Evolutionary conservation across 1,140 invertebrate genomes (phyloP), one percentile per base, ranked within the genome.

Genomic region (Psilanteris sp.): DNA sequence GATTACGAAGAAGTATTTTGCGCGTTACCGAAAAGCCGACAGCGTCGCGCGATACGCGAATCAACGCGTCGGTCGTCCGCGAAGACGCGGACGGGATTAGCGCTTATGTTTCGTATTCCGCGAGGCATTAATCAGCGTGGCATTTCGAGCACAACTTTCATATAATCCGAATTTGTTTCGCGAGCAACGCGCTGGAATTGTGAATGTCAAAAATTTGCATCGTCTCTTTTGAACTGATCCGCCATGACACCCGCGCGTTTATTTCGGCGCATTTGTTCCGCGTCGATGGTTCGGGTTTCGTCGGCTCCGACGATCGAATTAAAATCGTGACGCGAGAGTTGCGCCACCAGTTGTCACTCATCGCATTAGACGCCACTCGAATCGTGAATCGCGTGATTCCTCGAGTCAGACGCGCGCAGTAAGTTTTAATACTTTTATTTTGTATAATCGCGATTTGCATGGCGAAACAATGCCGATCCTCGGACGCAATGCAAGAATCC

Each of bases 131-230:
- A 66, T 52, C 61, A 52, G 46, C 6, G 44, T 64, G 44, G 44
- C 61, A 44, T 54, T 52, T 66, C 37, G 29, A 46, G 48, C 39
- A 34, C 52, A 54, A 66, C 48, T 54, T 66, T 54, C 61, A 15
- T 55, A 55, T 41, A 39, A 67, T 67, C 55, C 62, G 29, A 67
- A 67, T 37, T 37, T 46, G 46, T 67, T 67, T 67, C 50, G 62
- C 50, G 31, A 29, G 57, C 32, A 16, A 3, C 31, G 14, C 32
- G 44, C 14, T 7, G 22, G 64, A 68, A 68, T 68, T 46, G 55
- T 48, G 39, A 68, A 68, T 48, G 50, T 48, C 50, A 68, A 29
- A 48, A 68, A 68, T 55, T 68, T 57, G 43, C 64, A 68, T 55
- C 9, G 9, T 18, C 44, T 43, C 59, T 64, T 64, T 41, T n/a